These are phyloP conservation scores for Gryllus bimaculatus DNA, from an alignment of 1,140 invertebrate species.

Conservation along the genomic window DNA sequence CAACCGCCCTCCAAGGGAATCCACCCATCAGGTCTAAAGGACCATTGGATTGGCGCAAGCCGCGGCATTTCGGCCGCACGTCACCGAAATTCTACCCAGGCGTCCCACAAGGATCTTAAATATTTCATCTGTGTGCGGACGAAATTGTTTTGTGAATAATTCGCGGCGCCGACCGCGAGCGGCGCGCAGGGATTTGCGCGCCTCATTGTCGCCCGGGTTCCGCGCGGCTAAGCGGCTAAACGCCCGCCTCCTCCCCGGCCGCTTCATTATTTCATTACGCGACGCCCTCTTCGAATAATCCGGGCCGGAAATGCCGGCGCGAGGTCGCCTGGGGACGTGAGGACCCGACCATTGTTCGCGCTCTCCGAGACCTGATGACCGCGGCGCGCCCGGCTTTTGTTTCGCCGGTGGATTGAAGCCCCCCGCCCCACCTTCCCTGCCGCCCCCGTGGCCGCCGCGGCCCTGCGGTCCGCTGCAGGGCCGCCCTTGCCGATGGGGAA, in stretches of 20 bases:
- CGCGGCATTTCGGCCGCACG: background rate
- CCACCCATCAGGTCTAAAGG: background rate
- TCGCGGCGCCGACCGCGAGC: background rate
- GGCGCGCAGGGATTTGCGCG: background rate
- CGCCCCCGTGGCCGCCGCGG: no score
- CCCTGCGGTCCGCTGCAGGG: background rate
- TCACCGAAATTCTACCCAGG: background rate
- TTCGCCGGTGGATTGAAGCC: background rate
- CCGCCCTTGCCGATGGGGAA: no score
- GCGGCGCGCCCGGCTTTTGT: background rate
- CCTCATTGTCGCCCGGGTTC: background rate
- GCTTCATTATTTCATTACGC: background rate
- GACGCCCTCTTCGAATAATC: background rate
- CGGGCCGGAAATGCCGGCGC: background rate
- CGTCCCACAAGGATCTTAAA: background rate
- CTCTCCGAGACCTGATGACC: background rate
- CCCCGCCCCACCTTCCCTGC: background rate
- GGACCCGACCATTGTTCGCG: background rate
- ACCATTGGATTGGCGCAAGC: background rate
- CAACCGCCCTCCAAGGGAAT: no score
- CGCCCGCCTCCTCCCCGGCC: background rate
- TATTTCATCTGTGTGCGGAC: background rate
- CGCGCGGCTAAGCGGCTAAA: background rate
- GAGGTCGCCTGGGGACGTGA: background rate
- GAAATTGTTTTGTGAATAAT: slow-evolving; percentile 1